phyloP scores from a whole-genome alignment of 2,113 vertebrate genomes.

The Calypte anna region DNA sequence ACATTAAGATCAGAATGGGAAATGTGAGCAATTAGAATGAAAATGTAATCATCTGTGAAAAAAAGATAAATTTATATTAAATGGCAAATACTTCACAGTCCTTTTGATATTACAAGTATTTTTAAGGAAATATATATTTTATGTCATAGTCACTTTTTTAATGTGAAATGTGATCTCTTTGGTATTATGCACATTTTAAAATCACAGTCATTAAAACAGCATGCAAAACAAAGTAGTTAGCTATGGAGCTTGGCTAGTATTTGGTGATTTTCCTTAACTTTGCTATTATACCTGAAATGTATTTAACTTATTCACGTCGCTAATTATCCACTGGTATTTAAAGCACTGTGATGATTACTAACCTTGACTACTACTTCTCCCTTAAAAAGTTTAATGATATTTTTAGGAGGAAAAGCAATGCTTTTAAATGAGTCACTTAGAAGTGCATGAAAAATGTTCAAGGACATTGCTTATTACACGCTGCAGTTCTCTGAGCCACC shows the following conservation, averaged over 20 bases:
- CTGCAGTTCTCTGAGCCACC: background rate
- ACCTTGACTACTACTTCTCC: background rate
- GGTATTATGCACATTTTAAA: slow-evolving; percentile 60
- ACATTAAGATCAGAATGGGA: slow-evolving; percentile 72
- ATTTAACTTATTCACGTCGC: background rate
- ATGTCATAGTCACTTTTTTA: slow-evolving; percentile 70
- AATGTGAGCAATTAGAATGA: slow-evolving; percentile 77
- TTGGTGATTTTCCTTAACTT: slow-evolving; percentile 9
- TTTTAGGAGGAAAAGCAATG: slow-evolving; percentile 38
- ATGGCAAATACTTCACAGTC: slow-evolving; percentile 72
- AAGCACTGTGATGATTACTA: slow-evolving; percentile 6
- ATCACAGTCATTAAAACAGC: slow-evolving; percentile 42
- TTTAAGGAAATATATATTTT: slow-evolving; percentile 70
- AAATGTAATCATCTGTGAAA: slow-evolving; percentile 72
- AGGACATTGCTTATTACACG: slow-evolving; percentile 9
- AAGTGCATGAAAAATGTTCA: slow-evolving; percentile 37
- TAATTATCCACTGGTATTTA: slow-evolving; percentile 29
- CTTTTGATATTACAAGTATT: slow-evolving; percentile 77
- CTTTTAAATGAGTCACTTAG: slow-evolving; percentile 55
- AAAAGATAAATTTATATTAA: slow-evolving; percentile 75
- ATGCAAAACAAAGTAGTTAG: background rate
- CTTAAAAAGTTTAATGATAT: slow-evolving; percentile 43
- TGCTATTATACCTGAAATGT: slow-evolving; percentile 32
- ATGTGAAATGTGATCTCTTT: slow-evolving; percentile 62
- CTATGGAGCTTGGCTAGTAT: slow-evolving; percentile 40